phyloP scores from a whole-genome alignment of 2,113 vertebrate genomes.

The Psittacula cyanocephala region DNA sequence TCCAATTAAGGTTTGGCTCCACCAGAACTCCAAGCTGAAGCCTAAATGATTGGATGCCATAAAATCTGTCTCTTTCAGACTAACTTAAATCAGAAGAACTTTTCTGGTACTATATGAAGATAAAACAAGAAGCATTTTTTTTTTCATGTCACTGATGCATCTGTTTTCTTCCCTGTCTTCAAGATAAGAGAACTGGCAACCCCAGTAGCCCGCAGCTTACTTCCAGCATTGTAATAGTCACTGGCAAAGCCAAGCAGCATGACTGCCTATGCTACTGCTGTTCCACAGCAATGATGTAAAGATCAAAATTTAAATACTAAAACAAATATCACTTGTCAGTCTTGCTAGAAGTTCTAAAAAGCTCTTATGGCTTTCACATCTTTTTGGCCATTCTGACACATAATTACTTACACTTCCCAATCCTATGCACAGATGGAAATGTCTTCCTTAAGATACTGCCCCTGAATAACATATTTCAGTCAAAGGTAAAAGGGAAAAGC shows the following conservation, averaged over 20 bases:
- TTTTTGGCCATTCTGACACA: background rate
- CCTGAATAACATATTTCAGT: background rate
- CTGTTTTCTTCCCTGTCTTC: background rate
- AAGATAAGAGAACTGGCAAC: background rate
- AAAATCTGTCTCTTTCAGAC: background rate
- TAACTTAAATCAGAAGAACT: background rate
- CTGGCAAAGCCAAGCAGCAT: background rate
- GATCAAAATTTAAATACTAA: background rate
- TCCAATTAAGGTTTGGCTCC: background rate
- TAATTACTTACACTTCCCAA: background rate
- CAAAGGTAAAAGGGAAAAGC: background rate
- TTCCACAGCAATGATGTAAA: background rate
- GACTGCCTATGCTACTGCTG: background rate
- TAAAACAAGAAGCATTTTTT: background rate
- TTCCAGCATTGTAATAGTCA: background rate
- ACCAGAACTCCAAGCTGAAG: background rate
- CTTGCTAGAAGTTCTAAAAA: background rate
- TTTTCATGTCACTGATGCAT: background rate
- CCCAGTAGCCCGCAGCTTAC: background rate
- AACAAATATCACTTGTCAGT: background rate
- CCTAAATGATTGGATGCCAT: background rate
- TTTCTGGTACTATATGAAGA: background rate
- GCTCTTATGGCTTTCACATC: background rate
- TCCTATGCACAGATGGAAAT: background rate
- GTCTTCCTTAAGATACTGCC: background rate